Conservation (phyloP, 1,140 invertebrate genomes). For the Drosophila asahinai region DNA sequence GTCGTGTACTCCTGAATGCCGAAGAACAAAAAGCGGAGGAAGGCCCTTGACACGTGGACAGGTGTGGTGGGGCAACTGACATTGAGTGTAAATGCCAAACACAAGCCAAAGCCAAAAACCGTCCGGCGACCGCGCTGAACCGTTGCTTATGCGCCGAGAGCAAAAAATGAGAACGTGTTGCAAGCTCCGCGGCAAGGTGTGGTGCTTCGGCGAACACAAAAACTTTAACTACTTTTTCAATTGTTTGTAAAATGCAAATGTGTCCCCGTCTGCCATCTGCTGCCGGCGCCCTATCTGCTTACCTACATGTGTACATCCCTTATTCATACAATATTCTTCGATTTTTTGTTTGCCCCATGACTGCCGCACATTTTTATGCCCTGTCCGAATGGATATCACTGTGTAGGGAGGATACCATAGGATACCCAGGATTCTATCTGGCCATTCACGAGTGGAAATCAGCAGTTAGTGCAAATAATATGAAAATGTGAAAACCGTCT, state of each 20-base stretch:
- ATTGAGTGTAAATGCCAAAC: conserved; percentile 77
- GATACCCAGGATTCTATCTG: background rate
- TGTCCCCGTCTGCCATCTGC: conserved; percentile 50
- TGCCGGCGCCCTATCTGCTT: conserved; percentile 7
- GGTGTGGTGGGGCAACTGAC: conserved; percentile 26
- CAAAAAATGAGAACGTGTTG: conserved; percentile 47
- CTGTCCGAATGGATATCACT: no score
- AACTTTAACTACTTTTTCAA: conserved; percentile 84
- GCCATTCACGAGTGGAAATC: background rate
- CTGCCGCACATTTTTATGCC: background rate
- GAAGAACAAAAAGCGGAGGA: conserved; percentile 47
- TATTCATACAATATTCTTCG: conserved; percentile 70
- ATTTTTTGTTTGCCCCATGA: conserved; percentile 26
- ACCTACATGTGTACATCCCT: conserved; percentile 54
- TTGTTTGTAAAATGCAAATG: conserved; percentile 83
- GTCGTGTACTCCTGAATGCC: conserved; percentile 28
- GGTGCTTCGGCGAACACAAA: conserved; percentile 73
- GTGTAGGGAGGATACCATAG: no score
- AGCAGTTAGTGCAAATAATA: background rate
- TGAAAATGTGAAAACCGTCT: no score
- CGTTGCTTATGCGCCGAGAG: conserved; percentile 64
- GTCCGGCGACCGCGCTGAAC: conserved; percentile 38
- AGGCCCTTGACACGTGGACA: conserved; percentile 40
- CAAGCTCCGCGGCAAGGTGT: conserved; percentile 43
- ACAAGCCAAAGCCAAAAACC: conserved; percentile 52